phyloP scores from a whole-genome alignment of 1,140 invertebrate species.

The Hypsibius dujardini region DNA sequence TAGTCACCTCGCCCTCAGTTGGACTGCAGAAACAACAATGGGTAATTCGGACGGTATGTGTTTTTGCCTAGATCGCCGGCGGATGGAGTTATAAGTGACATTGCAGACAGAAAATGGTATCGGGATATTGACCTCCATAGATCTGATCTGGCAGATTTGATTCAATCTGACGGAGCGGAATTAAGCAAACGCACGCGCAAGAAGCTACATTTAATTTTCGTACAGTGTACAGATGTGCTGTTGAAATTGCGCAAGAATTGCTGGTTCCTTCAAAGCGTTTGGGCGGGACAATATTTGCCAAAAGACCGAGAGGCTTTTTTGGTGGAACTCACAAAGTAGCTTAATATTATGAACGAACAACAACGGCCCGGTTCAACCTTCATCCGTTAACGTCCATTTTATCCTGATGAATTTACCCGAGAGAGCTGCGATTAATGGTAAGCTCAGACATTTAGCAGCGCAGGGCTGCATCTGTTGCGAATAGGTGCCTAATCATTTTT shows the following conservation, averaged over 20 bases:
- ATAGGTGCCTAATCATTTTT: too few relatives aligned
- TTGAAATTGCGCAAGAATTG: neutral
- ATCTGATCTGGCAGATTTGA: neutral
- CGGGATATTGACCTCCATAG: neutral
- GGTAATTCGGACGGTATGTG: too few relatives aligned
- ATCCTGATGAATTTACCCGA: neutral
- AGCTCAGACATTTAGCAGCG: neutral
- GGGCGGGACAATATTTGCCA: neutral
- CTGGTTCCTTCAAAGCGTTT: neutral
- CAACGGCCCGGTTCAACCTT: neutral
- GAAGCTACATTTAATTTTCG: neutral
- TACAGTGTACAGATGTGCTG: neutral
- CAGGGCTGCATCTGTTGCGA: neutral
- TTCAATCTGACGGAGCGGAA: neutral
- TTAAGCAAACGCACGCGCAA: neutral
- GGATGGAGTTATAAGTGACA: too few relatives aligned
- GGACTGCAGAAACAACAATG: too few relatives aligned
- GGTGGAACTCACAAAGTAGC: neutral
- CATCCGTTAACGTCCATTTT: neutral
- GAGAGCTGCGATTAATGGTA: neutral
- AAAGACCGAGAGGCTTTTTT: conserved; percentile 6
- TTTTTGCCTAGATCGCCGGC: too few relatives aligned
- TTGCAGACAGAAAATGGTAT: neutral
- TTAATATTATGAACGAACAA: neutral
- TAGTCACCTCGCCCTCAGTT: too few relatives aligned